Evolutionary conservation across 2,797 vertebrate species (phyloP).

Genomic region (Sylvia borin): DNA sequence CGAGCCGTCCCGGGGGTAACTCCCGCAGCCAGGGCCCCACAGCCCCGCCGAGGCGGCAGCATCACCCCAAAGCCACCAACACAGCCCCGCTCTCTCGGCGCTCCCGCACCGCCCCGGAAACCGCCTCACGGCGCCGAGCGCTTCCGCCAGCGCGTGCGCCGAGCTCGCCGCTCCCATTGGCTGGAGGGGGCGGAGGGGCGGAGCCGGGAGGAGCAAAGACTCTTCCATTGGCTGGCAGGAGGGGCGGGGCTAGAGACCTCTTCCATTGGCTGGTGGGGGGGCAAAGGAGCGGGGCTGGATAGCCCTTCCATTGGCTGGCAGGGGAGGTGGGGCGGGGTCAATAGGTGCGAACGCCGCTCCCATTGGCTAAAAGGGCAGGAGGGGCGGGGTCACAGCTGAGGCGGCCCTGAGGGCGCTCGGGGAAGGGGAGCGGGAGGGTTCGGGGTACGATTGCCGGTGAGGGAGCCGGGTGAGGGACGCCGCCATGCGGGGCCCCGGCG

Average conservation of each 20-base stretch:
- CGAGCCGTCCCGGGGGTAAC: fast-evolving
- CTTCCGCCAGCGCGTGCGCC: background rate
- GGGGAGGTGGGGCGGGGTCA: fast-evolving
- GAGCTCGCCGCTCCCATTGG: background rate
- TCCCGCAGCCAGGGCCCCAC: fast-evolving
- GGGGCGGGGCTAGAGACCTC: background rate
- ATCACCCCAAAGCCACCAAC: fast-evolving
- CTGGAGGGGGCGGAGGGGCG: fast-evolving
- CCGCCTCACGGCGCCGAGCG: fast-evolving
- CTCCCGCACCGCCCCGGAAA: background rate
- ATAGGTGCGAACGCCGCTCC: fast-evolving
- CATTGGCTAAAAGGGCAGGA: background rate
- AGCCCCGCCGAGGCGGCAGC: background rate
- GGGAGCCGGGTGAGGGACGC: background rate
- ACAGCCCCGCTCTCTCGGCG: fast-evolving
- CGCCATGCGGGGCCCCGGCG: background rate
- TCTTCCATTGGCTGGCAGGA: background rate
- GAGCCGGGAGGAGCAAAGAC: fast-evolving
- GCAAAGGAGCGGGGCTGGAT: background rate
- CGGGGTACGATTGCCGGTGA: background rate
- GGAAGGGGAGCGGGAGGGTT: too few species aligned
- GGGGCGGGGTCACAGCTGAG: background rate
- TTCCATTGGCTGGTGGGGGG: background rate
- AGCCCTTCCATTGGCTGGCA: background rate
- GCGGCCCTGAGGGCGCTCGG: background rate